Base-by-base conservation (phyloP, 2,888 invertebrate species). In the Pheosia gnoma region DNA sequence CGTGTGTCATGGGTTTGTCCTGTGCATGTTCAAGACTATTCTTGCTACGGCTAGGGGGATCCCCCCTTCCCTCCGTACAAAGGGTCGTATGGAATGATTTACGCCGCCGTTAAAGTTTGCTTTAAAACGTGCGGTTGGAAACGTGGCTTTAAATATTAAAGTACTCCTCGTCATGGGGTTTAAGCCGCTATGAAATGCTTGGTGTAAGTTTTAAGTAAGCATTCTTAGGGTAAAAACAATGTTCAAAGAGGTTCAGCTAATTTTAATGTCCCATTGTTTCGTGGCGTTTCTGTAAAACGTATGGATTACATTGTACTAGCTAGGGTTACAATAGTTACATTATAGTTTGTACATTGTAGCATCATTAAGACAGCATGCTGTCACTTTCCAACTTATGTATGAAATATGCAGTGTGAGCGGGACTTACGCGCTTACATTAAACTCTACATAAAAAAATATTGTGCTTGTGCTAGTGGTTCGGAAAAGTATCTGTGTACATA, bases 81-180 rank as follows among this genome's bases (percentile, higher is more conserved):
- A 88, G 85, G 85, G 80, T 78, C 84, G 80, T 90, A 89, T 89
- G 87, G 68, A 71, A 87, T 90, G 87, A 90, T 91, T 91, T 91
- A 91, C 82, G 83, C 77, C 80, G 67, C 67, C 80, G 79, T 84
- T 80, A 79, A 85, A 81, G 72, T 69, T 71, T 53, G 74, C 71
- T 79, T 77, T 74, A 67, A 77, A 80, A 78, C 71, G 63, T 67
- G 77, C 60, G 79, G 80, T 80, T 74, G 63, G 63, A 67, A 57
- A 45, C 52, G 41, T 57, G 51, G 37, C 53, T 6, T 25, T 53
- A 10, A 53, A 37, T 36, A 37, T 53, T 51, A 13, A 51, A 52
- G 37, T 8, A 52, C 25, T 36, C 52, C 4, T 4, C 4, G 36
- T 4, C 52, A 10, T 52, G 36, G 52, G 52, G 10, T 37, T 25